phyloP scores from a whole-genome alignment of 2,113 vertebrate genomes.

The Maccullochella peelii region DNA sequence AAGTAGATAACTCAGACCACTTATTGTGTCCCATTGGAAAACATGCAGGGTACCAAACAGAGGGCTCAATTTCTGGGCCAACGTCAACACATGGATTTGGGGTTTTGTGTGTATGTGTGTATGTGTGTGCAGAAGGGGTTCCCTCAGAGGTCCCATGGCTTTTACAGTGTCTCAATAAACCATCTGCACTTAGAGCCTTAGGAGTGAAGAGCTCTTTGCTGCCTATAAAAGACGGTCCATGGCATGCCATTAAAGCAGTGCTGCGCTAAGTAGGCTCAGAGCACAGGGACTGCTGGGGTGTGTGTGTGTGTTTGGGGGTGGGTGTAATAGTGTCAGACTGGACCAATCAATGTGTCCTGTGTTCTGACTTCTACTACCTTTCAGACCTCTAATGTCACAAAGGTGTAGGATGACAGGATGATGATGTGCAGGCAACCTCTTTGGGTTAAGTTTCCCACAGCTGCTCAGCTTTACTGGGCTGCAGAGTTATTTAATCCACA shows the following conservation, averaged over 20 bases:
- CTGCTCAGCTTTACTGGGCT: slow-evolving; percentile 25
- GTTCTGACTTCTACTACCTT: slow-evolving; percentile 63
- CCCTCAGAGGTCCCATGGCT: slow-evolving; percentile 60
- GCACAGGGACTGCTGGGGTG: slow-evolving; percentile 10
- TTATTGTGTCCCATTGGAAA: slow-evolving; percentile 24
- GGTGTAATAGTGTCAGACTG: slow-evolving; percentile 31
- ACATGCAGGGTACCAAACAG: background rate
- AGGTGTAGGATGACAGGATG: slow-evolving; percentile 52
- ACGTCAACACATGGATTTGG: slow-evolving; percentile 40
- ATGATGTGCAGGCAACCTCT: slow-evolving; percentile 56
- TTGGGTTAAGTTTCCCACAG: slow-evolving; percentile 43
- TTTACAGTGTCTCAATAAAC: slow-evolving; percentile 79
- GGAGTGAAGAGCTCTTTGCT: slow-evolving; percentile 68
- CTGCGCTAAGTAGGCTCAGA: slow-evolving; percentile 58
- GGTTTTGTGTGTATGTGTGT: slow-evolving; percentile 23
- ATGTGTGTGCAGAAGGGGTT: slow-evolving; percentile 30
- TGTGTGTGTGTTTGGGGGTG: slow-evolving; percentile 6
- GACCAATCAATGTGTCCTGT: slow-evolving; percentile 59
- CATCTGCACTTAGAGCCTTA: slow-evolving; percentile 69
- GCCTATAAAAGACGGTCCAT: slow-evolving; percentile 68
- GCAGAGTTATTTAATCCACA: slow-evolving; percentile 42
- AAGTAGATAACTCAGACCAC: slow-evolving; percentile 25
- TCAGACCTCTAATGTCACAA: slow-evolving; percentile 59
- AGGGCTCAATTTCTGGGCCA: slow-evolving; percentile 17
- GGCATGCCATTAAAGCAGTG: slow-evolving; percentile 56